These are phyloP conservation scores for Larimichthys crocea DNA, from an alignment of 2,113 vertebrate species.

Conservation along the genomic window DNA sequence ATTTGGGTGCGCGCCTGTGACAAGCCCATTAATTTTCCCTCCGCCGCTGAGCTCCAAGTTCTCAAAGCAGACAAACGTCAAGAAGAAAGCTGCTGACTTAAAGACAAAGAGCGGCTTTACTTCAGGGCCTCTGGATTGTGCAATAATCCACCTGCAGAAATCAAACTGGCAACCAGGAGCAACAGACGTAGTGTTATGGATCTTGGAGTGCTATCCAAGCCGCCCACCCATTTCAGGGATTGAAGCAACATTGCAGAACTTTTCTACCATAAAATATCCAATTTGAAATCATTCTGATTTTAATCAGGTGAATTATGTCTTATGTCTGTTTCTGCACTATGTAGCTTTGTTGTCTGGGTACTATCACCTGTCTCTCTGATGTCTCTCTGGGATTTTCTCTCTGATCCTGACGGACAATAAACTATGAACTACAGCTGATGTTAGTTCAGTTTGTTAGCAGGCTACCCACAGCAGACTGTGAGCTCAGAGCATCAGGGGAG, in stretches of 20 bases:
- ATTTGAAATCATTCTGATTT: background rate
- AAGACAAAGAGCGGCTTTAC: background rate
- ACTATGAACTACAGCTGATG: too few species aligned
- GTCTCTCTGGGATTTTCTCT: too few species aligned
- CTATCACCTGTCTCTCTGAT: too few species aligned
- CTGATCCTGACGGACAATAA: too few species aligned
- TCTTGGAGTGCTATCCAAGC: background rate
- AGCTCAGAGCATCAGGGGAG: too few species aligned
- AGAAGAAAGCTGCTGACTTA: background rate
- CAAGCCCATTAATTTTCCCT: slow-evolving; percentile 10
- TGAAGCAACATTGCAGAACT: background rate
- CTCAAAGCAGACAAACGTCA: background rate
- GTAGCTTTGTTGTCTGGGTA: too few species aligned
- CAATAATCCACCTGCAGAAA: background rate
- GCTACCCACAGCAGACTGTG: too few species aligned
- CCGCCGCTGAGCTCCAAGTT: slow-evolving; percentile 1
- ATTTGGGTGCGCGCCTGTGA: background rate
- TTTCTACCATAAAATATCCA: too few species aligned
- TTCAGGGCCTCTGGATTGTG: background rate
- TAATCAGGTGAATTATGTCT: background rate
- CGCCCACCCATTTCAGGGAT: background rate
- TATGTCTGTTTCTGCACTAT: too few species aligned
- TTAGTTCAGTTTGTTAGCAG: too few species aligned
- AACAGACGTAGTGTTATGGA: background rate
- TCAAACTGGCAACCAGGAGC: background rate